These are phyloP conservation scores for Hoplostethus atlanticus DNA, from an alignment of 2,797 vertebrate species.

Conservation along the genomic window DNA sequence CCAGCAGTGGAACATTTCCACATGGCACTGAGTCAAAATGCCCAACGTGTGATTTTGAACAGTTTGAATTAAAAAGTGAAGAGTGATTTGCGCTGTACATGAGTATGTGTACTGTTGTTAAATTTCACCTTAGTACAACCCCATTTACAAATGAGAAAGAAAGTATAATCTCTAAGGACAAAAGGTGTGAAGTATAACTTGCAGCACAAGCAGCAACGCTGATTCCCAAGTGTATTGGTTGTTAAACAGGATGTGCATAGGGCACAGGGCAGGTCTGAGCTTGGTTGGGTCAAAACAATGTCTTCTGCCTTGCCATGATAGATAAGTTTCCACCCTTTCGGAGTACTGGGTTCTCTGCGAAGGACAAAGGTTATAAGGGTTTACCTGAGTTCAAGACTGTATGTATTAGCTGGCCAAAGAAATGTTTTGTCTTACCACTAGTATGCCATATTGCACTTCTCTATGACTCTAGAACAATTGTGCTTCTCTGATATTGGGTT, in stretches of 20 bases:
- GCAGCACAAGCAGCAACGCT: constrained; percentile 6
- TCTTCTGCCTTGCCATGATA: background rate
- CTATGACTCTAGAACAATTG: background rate
- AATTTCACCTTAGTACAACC: background rate
- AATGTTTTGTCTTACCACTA: background rate
- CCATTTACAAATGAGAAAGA: background rate
- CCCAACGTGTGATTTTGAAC: constrained; percentile 10
- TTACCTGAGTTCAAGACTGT: background rate
- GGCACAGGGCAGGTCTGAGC: constrained; percentile 5
- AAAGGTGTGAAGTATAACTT: background rate
- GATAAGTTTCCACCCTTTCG: background rate
- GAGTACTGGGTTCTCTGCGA: background rate
- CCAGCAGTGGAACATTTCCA: constrained; percentile 33
- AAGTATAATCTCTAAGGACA: background rate
- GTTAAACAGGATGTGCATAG: background rate
- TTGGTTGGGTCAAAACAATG: background rate
- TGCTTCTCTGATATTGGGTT: constrained; percentile 4
- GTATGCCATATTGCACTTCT: background rate
- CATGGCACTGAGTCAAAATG: constrained; percentile 33
- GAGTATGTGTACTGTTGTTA: background rate
- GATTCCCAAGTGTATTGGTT: background rate
- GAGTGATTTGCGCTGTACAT: too few species aligned
- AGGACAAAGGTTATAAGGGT: background rate
- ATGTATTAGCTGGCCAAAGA: background rate
- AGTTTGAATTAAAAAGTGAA: background rate